These are phyloP conservation scores for Mesaphorura yosii DNA, from an alignment of 1,140 invertebrate genomes.

Conservation along the genomic window DNA sequence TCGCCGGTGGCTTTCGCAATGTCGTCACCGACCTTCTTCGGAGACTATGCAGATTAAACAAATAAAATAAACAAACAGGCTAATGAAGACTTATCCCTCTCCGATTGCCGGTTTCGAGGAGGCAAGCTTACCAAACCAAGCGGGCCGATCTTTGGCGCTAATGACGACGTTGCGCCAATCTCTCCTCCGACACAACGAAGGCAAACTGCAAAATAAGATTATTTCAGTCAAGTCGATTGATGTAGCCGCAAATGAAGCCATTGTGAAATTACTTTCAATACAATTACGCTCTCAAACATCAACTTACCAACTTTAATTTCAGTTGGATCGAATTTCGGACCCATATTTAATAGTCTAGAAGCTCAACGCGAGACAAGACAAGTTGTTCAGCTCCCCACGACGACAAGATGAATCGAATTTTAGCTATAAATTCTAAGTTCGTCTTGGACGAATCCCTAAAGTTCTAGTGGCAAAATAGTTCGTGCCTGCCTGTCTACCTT, in stretches of 20 bases:
- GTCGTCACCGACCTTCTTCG: constrained; percentile 99
- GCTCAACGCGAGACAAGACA: too few species aligned
- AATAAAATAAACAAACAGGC: constrained; percentile 27
- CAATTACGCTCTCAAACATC: too few species aligned
- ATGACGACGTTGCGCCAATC: constrained; percentile 95
- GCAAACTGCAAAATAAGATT: constrained; percentile 77
- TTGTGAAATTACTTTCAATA: too few species aligned
- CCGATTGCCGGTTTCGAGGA: constrained; percentile 27
- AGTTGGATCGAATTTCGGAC: constrained; percentile 57
- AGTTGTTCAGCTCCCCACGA: too few species aligned
- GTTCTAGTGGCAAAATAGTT: too few species aligned
- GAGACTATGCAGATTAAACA: constrained; percentile 54
- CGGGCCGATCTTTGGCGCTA: constrained; percentile 99
- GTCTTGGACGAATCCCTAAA: too few species aligned
- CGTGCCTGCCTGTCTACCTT: too few species aligned
- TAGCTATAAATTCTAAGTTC: too few species aligned
- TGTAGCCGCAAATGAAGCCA: too few species aligned
- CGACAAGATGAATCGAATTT: too few species aligned
- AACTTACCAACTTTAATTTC: constrained; percentile 88
- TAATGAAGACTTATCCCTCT: constrained; percentile 1
- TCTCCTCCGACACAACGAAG: constrained; percentile 97
- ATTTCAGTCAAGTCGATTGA: too few species aligned
- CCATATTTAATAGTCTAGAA: constrained; percentile 31
- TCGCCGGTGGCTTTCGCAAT: constrained; percentile 97
- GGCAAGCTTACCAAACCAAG: constrained; percentile 85